Base-by-base conservation (phyloP, 2,797 vertebrate genomes). In the Allobates femoralis region DNA sequence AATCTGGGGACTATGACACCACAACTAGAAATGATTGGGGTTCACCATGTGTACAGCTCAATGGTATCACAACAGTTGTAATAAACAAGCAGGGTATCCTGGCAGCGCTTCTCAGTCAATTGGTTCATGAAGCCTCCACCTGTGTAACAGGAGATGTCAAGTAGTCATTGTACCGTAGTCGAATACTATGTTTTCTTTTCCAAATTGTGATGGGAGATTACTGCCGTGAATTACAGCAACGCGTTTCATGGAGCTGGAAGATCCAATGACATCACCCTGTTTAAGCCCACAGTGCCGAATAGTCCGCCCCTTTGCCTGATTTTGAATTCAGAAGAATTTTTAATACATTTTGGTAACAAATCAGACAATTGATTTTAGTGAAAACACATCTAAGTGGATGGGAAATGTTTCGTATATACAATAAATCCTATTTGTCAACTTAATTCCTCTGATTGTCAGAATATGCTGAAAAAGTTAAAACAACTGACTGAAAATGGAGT, bases 381-480 rank as follows among this genome's bases (percentile, higher is more conserved):
- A 51, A 11, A 26, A 51, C 3, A 18, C 12, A 30, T 50, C 5
- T 26, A 53, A 41, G 26, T 21, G 23, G 50, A 34, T 21, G 3
- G 23, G 5, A 18, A 8, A 19, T 19, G 53, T 30, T 55, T 21
- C 11, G 4, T 28, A 37, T 34, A 34, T 71, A 21, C 67, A 71
- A 21, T 23, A 3, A 23, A 34, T 34, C 53, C 23, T 30, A 5
- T 3, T 30, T 26, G 21, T 55, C n/a, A 18, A 21, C 23, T 74
- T 10, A 4, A 2, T 58, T 15, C 28, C n/a, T 50, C 5, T 1
- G 0, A 3, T 53, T 32, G 79, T 32, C 19, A 23, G 34, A 62
- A 37, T n/a, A 34, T 30, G 67, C 56, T 30, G 23, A 34, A 62
- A 26, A 37, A 41, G 80, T 87, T 87, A 87, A 83, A 51, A 8